These are phyloP conservation scores for Sebastes kiyomatsui DNA, from an alignment of 2,797 vertebrate genomes.

Conservation along the genomic window DNA sequence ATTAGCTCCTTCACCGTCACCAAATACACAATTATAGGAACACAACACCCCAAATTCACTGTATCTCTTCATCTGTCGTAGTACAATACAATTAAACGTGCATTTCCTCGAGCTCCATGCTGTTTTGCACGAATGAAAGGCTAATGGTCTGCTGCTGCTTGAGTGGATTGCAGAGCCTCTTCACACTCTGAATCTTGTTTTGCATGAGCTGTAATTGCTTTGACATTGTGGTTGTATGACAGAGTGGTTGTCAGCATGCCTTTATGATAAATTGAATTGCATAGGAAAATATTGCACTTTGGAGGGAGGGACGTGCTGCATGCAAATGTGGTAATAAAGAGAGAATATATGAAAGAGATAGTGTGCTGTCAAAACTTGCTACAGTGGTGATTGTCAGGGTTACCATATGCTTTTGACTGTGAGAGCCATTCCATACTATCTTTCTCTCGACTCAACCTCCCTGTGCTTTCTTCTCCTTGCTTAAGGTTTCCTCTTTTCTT, in stretches of 20 bases:
- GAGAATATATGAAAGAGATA: neutral
- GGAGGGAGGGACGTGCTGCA: neutral
- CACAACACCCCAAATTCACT: neutral
- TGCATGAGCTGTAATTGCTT: conserved; percentile 47
- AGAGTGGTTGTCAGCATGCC: conserved; percentile 24
- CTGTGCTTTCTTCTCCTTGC: neutral
- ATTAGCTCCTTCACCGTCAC: neutral
- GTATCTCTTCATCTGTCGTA: neutral
- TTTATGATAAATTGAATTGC: conserved; percentile 32
- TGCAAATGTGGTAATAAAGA: conserved; percentile 29
- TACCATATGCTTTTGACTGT: neutral
- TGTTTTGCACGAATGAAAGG: conserved; percentile 23
- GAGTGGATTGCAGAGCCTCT: conserved; percentile 22
- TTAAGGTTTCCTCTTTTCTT: neutral
- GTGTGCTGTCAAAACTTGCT: conserved; percentile 2
- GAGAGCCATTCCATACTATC: neutral
- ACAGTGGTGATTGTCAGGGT: neutral
- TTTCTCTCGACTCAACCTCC: neutral
- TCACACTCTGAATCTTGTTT: conserved; percentile 21
- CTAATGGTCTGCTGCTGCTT: conserved; percentile 36
- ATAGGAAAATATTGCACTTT: neutral
- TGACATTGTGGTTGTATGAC: conserved; percentile 42
- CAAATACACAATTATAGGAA: conserved; percentile 1
- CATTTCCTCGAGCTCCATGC: neutral
- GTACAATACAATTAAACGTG: conserved; percentile 14